Evolutionary conservation across 2,888 invertebrate species (phyloP), one percentile per base, ranked within the genome.

Genomic region (Aleiodes alternator): DNA sequence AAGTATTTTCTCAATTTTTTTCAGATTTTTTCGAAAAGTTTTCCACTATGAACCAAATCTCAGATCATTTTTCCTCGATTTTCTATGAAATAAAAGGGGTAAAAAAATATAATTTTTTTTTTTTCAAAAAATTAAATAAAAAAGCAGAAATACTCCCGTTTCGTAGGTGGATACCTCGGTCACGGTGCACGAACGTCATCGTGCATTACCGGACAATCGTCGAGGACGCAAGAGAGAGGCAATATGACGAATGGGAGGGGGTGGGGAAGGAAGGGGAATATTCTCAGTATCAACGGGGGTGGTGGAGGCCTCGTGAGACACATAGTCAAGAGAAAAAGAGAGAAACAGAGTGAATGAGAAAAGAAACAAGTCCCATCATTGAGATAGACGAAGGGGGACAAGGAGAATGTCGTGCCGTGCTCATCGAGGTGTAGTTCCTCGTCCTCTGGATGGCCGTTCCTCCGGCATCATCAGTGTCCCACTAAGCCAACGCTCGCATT

Each of bases 341-440:
- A 73, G 43, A 73, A 73, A 73, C 66, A 56, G 74, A 53, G 72
- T 23, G 23, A 75, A 57, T 71, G 68, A 59, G 59, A 72, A 57
- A 73, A 12, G 16, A n/a, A 43, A 43, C 31, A 43, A 66, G 64
- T 72, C 51, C 68, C 77, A 78, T 80, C 77, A 79, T 73, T 77
- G 76, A 66, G 76, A 73, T 82, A 75, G 76, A 78, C 71, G 83
- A 82, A 84, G 82, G 84, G 84, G 85, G 84, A 84, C 84, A 85
- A 84, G 80, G 85, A 84, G 86, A 86, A 85, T 86, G 86, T 86
- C 86, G 85, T 86, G 87, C 86, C 86, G 89, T 89, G 89, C 82
- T 88, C 89, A 89, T 88, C 89, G 88, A 89, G 87, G 87, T 88
- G 89, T 88, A 88, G 86, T 88, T 89, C 89, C 89, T 89, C 87